Evolutionary conservation across 2,797 vertebrate species (phyloP).

Genomic region (Prionace glauca): DNA sequence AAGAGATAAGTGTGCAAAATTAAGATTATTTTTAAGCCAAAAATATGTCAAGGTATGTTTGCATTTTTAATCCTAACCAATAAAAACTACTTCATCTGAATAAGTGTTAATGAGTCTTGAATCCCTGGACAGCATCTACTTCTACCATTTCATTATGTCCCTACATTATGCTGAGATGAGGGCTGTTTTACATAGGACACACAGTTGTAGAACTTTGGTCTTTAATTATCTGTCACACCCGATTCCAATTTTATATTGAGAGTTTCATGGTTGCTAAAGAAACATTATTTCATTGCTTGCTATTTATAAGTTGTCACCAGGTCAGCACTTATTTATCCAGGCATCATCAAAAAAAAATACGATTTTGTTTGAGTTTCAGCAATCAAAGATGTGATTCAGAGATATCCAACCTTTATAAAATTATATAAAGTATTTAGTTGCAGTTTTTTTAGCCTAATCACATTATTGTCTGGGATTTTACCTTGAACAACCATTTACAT

Average conservation of each 20-base stretch:
- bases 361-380: not conserved
- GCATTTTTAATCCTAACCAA: not conserved
- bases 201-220: not conserved
- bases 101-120: not conserved
- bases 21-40: not conserved
- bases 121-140: not conserved
- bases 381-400: not conserved
- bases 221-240: not conserved
- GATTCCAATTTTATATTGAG: constrained; percentile 9
- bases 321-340: not conserved
- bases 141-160: not conserved
- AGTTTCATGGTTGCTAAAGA: not conserved
- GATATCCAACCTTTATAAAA: not conserved
- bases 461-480: not conserved
- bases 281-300: not conserved
- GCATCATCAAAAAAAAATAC: not conserved
- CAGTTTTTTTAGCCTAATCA: not conserved
- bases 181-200: not conserved
- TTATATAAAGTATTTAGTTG: not conserved
- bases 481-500: not conserved
- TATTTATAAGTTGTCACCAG: not conserved
- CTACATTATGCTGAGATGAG: not conserved
- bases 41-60: not conserved
- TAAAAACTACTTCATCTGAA: not conserved
- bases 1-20: not conserved